These are phyloP conservation scores for Eupristina koningsbergeri DNA, from an alignment of 1,140 invertebrate genomes.

Conservation along the genomic window DNA sequence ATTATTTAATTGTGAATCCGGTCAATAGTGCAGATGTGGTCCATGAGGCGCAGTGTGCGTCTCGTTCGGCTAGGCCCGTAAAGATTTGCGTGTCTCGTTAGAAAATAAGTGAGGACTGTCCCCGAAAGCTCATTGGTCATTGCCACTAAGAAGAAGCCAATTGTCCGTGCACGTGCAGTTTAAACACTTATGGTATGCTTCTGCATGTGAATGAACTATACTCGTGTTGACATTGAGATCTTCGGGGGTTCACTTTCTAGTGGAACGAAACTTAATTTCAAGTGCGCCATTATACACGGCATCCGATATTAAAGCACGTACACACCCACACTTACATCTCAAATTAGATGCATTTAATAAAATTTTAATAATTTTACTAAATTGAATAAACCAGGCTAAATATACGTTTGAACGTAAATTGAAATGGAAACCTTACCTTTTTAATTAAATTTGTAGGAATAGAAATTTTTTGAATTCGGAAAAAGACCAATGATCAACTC, in stretches of 20 bases:
- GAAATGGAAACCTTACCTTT: too few species aligned
- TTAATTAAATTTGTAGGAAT: too few species aligned
- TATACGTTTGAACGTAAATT: too few species aligned
- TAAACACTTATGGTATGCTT: slow-evolving; percentile 24
- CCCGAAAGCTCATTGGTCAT: slow-evolving; percentile 52
- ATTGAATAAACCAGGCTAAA: too few species aligned
- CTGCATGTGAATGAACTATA: slow-evolving; percentile 46
- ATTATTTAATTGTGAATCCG: slow-evolving; percentile 37
- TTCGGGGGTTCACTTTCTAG: slow-evolving; percentile 1
- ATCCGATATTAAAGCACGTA: too few species aligned
- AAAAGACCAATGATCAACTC: too few species aligned
- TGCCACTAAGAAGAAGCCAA: slow-evolving; percentile 47
- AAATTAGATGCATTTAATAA: too few species aligned
- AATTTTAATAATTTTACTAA: too few species aligned
- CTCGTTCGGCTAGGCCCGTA: slow-evolving; percentile 7
- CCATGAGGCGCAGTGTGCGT: slow-evolving; percentile 11
- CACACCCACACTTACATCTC: too few species aligned
- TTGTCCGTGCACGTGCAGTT: slow-evolving; percentile 46
- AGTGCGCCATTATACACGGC: too few species aligned
- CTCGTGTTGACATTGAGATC: slow-evolving; percentile 28
- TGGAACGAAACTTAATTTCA: background rate
- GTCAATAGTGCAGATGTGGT: slow-evolving; percentile 41
- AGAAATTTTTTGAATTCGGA: too few species aligned
- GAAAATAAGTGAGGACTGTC: background rate
- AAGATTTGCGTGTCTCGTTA: slow-evolving; percentile 40